phyloP scores from a whole-genome alignment of 2,113 vertebrate genomes.

The Halcyon malimbica region DNA sequence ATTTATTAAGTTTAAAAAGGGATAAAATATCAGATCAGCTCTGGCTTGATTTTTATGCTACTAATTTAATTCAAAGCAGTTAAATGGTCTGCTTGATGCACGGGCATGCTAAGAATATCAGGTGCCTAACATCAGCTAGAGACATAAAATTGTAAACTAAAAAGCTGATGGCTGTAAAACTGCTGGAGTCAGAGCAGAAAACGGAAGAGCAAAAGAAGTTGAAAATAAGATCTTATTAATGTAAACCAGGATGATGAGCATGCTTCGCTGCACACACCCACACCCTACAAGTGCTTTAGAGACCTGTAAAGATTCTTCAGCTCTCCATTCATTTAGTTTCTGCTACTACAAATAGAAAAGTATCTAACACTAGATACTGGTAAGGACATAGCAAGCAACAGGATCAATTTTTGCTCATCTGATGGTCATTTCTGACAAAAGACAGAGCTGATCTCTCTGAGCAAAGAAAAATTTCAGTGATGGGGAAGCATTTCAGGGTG shows the following conservation, averaged over 20 bases:
- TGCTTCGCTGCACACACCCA: background rate
- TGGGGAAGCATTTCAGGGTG: background rate
- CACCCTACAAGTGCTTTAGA: background rate
- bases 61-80: background rate
- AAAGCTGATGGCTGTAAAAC: background rate
- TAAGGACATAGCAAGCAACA: background rate
- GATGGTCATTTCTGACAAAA: background rate
- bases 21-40: background rate
- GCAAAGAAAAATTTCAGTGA: background rate
- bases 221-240: background rate
- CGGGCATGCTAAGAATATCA: background rate
- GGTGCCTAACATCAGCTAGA: background rate
- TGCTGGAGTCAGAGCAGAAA: background rate
- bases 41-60: background rate
- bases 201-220: background rate
- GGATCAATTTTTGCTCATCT: background rate
- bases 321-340: background rate
- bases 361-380: background rate
- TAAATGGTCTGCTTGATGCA: background rate
- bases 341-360: background rate
- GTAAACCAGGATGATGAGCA: background rate
- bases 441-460: background rate
- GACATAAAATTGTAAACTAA: background rate
- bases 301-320: background rate
- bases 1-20: background rate